Percentiles rank a stretch among this genome's conserved stretches.
phyloP scores from a whole-genome alignment of 2,888 invertebrate species.

The Synergus laeviventris region DNA sequence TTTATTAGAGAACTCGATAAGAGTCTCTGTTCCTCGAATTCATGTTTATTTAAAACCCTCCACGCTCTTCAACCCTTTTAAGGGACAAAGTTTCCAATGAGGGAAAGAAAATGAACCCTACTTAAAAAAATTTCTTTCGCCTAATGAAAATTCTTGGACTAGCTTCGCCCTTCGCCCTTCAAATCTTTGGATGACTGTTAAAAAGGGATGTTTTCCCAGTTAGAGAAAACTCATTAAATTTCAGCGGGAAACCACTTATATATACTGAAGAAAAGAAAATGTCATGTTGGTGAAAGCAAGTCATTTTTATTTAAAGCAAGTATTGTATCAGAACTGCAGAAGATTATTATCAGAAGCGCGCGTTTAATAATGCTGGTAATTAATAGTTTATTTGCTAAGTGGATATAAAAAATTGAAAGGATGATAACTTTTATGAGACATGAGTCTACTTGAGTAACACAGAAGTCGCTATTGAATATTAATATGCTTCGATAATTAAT shows the following conservation, averaged over 20 bases:
- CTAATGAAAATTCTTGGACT: neutral
- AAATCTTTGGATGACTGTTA: neutral
- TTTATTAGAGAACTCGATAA: constrained; percentile 17
- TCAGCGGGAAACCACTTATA: neutral
- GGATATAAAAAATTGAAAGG: neutral
- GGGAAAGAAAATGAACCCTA: neutral
- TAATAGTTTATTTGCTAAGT: too few species aligned
- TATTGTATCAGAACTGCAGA: too few species aligned
- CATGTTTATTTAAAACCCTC: neutral
- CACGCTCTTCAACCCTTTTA: neutral
- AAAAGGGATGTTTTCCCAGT: neutral
- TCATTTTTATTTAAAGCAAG: neutral
- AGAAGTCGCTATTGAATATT: constrained; percentile 5
- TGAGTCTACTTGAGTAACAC: neutral
- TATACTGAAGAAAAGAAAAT: neutral
- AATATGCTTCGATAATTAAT: constrained; percentile 28
- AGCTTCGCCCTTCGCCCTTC: neutral
- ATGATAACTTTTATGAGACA: too few species aligned
- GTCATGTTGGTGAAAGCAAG: neutral
- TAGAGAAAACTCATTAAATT: neutral
- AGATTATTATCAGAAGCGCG: too few species aligned
- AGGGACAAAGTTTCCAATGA: neutral
- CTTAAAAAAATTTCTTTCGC: neutral
- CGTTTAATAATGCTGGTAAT: too few species aligned
- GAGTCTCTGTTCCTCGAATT: constrained; percentile 2